Evolutionary conservation across 2,113 vertebrate genomes (phyloP).

Genomic region (Oreocharis arfaki): DNA sequence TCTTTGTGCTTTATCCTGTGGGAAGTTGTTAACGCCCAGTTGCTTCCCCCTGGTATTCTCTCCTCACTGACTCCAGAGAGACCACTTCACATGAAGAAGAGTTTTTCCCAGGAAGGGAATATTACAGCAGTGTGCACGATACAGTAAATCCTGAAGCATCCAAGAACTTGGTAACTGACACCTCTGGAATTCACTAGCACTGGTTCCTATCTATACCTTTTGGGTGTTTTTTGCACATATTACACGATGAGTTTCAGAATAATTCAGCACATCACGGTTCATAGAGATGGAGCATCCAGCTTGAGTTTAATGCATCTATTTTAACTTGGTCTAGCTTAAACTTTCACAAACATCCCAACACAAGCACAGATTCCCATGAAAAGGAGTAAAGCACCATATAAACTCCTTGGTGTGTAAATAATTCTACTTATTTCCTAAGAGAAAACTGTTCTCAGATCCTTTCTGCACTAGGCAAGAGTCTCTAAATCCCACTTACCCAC

Average conservation of each 20-base stretch:
- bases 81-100: not conserved
- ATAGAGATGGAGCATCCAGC: not conserved
- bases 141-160: not conserved
- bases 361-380: not conserved
- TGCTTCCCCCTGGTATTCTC: not conserved
- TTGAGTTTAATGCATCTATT: not conserved
- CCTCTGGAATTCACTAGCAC: not conserved
- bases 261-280: not conserved
- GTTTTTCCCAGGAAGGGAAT: not conserved
- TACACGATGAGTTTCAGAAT: not conserved
- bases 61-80: not conserved
- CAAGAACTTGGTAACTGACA: not conserved
- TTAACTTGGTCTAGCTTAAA: not conserved
- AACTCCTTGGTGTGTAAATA: not conserved
- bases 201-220: accelerated
- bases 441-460: not conserved
- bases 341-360: not conserved
- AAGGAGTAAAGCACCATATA: not conserved
- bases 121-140: not conserved
- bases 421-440: not conserved
- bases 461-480: not conserved
- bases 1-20: not conserved
- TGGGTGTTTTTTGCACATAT: not conserved
- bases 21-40: constrained; percentile 10
- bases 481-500: not conserved